Percentiles rank a stretch among this genome's conserved stretches.
Conservation (phyloP, 1,140 invertebrate species). For the Panagrolaimus sp. region DNA sequence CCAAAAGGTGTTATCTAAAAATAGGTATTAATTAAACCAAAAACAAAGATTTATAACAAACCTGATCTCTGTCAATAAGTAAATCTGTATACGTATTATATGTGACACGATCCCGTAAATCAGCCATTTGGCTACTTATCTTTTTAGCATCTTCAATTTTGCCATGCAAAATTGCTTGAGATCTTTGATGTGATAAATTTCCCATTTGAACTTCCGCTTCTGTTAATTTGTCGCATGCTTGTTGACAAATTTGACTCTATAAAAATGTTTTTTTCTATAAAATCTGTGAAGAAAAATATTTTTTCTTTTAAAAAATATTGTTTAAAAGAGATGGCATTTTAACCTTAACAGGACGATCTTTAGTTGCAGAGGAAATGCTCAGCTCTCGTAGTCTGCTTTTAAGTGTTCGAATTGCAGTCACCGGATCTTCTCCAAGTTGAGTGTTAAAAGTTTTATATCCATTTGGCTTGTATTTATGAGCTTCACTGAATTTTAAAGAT, state of each 20-base stretch:
- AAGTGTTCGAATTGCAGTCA: background rate
- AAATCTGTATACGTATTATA: conserved; percentile 9
- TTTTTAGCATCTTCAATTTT: background rate
- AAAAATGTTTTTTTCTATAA: background rate
- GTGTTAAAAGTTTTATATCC: conserved; percentile 11
- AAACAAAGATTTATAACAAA: background rate
- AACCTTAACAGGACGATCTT: background rate
- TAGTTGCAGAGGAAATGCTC: background rate
- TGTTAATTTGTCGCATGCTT: background rate
- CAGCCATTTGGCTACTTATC: background rate
- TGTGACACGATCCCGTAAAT: background rate
- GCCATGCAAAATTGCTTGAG: conserved; percentile 6
- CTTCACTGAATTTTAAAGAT: conserved; percentile 6
- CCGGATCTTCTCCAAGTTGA: conserved; percentile 7
- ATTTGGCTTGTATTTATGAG: conserved; percentile 11
- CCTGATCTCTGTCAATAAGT: background rate
- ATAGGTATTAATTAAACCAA: background rate
- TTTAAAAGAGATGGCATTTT: background rate
- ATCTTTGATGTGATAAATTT: conserved; percentile 3
- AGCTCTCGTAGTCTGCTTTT: conserved; percentile 3
- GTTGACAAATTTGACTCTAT: conserved; percentile 11
- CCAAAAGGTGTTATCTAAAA: conserved; percentile 5
- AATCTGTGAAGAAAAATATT: background rate
- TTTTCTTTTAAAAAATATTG: background rate
- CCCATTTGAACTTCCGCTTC: background rate